A percentile compares a stretch with the other conserved stretches of the same genome.
Evolutionary conservation across 2,888 invertebrate genomes (phyloP).

Genomic region (Callosobruchus maculatus): DNA sequence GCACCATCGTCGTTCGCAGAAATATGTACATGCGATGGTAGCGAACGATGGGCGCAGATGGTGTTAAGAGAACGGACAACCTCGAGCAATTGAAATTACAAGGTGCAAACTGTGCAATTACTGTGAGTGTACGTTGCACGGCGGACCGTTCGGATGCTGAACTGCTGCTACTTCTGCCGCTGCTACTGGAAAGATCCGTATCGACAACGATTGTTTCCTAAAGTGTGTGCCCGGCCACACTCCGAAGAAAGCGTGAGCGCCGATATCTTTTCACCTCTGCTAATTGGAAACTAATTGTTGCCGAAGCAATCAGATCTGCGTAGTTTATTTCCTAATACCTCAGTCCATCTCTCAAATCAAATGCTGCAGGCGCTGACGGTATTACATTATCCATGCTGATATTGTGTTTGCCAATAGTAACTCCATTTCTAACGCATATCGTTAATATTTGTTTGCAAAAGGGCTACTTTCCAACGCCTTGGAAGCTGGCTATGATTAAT

Average conservation of each 20-base stretch:
- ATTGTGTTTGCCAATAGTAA: too few relatives aligned
- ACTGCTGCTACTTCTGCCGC: not conserved
- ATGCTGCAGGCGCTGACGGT: too few relatives aligned
- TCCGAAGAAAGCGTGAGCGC: not conserved
- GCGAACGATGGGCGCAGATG: conserved; percentile 29
- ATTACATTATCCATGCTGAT: too few relatives aligned
- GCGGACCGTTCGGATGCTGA: conserved; percentile 33
- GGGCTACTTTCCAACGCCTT: too few relatives aligned
- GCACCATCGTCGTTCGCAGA: not conserved
- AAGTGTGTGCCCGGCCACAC: conserved; percentile 21
- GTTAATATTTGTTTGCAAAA: too few relatives aligned
- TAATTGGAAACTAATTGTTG: not conserved
- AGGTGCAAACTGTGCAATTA: conserved; percentile 39
- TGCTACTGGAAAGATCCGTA: conserved; percentile 39
- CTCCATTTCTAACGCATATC: too few relatives aligned
- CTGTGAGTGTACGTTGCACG: conserved; percentile 23
- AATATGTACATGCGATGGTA: conserved; percentile 14
- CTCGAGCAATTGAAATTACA: conserved; percentile 42
- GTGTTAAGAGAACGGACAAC: conserved; percentile 42
- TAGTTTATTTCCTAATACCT: too few relatives aligned
- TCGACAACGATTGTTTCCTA: conserved; percentile 36
- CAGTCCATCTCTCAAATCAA: too few relatives aligned
- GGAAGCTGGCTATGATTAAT: too few relatives aligned
- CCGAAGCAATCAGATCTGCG: not conserved
- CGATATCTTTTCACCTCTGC: not conserved